A percentile compares a stretch with the other conserved stretches of the same genome.
These are phyloP conservation scores for Patella ulyssiponensis DNA, from an alignment of 2,888 invertebrate genomes.

Conservation along the genomic window DNA sequence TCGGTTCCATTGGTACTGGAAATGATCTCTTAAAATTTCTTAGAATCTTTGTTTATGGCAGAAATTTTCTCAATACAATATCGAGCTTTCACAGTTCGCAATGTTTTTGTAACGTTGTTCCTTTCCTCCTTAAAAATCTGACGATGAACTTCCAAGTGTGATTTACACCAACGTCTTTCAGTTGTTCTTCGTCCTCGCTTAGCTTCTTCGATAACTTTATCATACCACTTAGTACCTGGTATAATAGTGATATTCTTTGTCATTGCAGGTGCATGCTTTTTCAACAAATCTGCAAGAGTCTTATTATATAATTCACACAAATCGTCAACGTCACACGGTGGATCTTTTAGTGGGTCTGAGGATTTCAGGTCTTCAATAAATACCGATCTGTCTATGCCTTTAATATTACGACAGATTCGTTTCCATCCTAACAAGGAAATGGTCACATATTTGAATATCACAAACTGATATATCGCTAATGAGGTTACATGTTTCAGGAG, in stretches of 20 bases:
- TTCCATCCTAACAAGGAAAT: no score
- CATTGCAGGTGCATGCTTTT: neutral
- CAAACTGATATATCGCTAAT: no score
- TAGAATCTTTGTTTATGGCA: no score
- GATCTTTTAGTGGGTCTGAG: neutral
- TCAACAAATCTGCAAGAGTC: neutral
- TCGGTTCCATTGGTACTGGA: no score
- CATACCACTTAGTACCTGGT: neutral
- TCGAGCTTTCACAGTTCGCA: no score
- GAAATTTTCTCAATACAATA: no score
- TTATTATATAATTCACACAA: neutral
- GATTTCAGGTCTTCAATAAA: neutral
- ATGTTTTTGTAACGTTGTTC: no score
- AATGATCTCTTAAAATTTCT: no score
- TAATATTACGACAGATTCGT: neutral
- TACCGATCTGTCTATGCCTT: neutral
- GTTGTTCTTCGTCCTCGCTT: neutral
- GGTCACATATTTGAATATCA: no score
- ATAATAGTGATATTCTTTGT: neutral
- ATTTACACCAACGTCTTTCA: neutral
- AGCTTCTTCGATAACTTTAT: neutral
- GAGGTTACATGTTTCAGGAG: no score
- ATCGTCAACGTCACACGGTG: neutral
- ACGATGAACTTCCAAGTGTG: neutral
- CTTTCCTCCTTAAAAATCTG: neutral